These are phyloP conservation scores for Orthonyx spaldingii DNA, from an alignment of 2,113 vertebrate genomes.

Conservation along the genomic window DNA sequence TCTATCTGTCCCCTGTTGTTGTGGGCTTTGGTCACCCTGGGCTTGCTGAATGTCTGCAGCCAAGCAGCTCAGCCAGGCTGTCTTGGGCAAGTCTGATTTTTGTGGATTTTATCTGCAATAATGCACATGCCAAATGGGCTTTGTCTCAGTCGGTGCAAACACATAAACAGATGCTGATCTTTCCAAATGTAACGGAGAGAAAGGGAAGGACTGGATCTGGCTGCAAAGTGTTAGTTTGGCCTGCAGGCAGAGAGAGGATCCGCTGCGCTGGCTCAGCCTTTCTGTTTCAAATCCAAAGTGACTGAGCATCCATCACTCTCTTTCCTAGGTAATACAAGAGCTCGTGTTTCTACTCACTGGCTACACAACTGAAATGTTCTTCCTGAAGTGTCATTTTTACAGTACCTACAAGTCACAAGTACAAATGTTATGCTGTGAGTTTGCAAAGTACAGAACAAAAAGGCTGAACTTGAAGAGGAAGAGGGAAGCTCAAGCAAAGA, in stretches of 20 bases:
- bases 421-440: not conserved
- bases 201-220: not conserved
- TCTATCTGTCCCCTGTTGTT: not conserved
- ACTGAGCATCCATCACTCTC: not conserved
- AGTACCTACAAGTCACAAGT: not conserved
- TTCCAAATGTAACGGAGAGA: not conserved
- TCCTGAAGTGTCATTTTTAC: not conserved
- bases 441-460: not conserved
- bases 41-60: not conserved
- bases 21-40: not conserved
- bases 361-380: not conserved
- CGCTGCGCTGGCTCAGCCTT: not conserved
- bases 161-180: not conserved
- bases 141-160: not conserved
- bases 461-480: not conserved
- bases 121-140: not conserved
- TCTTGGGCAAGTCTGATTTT: not conserved
- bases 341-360: not conserved
- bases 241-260: not conserved
- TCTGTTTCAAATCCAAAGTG: not conserved
- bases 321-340: not conserved
- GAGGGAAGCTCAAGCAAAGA: fast-evolving
- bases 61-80: not conserved
- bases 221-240: not conserved
- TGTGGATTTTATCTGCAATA: not conserved